Evolutionary conservation across 2,113 vertebrate genomes (phyloP), one percentile per base, ranked within the genome.

Genomic region (Poecile atricapillus): DNA sequence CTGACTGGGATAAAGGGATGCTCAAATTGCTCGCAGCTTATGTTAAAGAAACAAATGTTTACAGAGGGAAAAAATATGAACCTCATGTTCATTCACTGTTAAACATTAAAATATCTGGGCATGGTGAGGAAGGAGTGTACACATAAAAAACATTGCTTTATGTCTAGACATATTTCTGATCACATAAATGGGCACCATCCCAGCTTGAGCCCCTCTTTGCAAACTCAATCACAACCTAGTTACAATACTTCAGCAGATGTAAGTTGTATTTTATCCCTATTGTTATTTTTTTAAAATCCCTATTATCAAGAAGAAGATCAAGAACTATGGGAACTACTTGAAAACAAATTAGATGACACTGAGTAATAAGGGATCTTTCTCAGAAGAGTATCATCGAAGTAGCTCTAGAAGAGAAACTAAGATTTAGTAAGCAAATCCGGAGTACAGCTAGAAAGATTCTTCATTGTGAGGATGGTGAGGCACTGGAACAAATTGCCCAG

Each of bases 51-150:
- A 74, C 4, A 74, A 52, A 47, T 37, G 30, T 28, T 44, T 58
- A 27, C 7, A 41, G 30, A 44, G n/a, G 10, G 14, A 81, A 65
- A 5, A 63, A 13, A 24, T 39, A 70, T 20, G 70, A 70, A 67
- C 19, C 9, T 23, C 60, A 49, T 15, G 30, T 49, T 85, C 46
- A 31, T 18, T 59, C 35, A 25, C 1, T 62, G 68, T 56, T 3
- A 37, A 30, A 50, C n/a, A 71, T 56, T 33, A 92, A 64, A 20
- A n/a, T 31, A 86, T 4, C 9, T 68, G 19, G 11, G 25, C 20
- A 68, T 2, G 4, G 4, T 35, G n/a, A 75, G 7, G 64, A 91
- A 50, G 53, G 21, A 81, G 73, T 0, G 0, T 15, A 25, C 4
- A 5, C 39, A 68, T 11, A 33, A 62, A 87, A 67, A 0, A 3